A percentile compares a stretch with the other conserved stretches of the same genome.
Conservation (phyloP, 1,140 invertebrate genomes). For the Pseudomyrmex cubaensis region DNA sequence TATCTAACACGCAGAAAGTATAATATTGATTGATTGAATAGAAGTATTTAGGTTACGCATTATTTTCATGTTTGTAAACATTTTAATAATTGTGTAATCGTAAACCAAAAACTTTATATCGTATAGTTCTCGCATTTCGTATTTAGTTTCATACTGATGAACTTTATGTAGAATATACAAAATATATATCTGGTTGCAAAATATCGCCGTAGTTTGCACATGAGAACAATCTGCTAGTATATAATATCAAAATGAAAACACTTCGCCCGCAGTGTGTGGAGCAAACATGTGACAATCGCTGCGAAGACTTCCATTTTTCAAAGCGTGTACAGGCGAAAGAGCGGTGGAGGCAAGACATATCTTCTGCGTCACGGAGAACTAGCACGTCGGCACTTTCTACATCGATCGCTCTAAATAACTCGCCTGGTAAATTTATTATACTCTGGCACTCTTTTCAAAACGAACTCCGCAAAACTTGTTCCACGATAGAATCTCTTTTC, state of each 20-base stretch:
- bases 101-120: background rate
- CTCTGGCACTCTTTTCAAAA: constrained; percentile 47
- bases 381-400: constrained; percentile 62
- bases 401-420: constrained; percentile 69
- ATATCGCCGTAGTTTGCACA: background rate
- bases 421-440: constrained; percentile 65
- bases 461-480: constrained; percentile 39
- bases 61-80: background rate
- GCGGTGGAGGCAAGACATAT: constrained; percentile 21
- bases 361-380: constrained; percentile 31
- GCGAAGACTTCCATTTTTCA: constrained; percentile 53
- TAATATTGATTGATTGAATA: background rate
- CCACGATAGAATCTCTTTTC: constrained; percentile 31
- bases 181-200: background rate
- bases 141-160: background rate
- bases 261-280: background rate
- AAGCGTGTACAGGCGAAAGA: constrained; percentile 28
- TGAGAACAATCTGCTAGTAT: constrained; percentile 7
- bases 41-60: background rate
- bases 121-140: background rate
- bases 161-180: background rate
- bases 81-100: background rate
- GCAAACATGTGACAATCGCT: constrained; percentile 52
- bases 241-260: constrained; percentile 28
- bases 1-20: constrained; percentile 35